These are phyloP conservation scores for Paralichthys olivaceus DNA, from an alignment of 2,113 vertebrate genomes.

Conservation along the genomic window DNA sequence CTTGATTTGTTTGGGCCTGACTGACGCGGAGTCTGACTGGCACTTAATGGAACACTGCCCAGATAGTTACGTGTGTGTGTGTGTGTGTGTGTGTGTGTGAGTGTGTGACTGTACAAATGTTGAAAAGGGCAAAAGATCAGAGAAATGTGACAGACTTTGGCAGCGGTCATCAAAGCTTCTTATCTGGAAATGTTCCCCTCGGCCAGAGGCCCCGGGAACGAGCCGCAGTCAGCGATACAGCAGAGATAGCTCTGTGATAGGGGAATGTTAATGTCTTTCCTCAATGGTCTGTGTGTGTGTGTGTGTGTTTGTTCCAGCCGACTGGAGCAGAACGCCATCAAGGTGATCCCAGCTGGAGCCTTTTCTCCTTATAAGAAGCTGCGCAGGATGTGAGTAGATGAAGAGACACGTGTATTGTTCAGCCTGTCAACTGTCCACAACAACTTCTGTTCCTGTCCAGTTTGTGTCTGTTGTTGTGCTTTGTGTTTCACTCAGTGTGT, in stretches of 20 bases:
- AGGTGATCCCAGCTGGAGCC: conserved; percentile 95
- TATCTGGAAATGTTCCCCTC: conserved; percentile 65
- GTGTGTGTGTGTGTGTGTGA: conserved; percentile 29
- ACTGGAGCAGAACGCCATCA: conserved; percentile 98
- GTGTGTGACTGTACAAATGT: conserved; percentile 19
- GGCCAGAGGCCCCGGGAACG: conserved; percentile 37
- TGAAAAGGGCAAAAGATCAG: conserved; percentile 63
- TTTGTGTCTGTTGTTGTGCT: conserved; percentile 21
- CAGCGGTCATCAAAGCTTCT: conserved; percentile 62
- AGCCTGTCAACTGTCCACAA: conserved; percentile 23
- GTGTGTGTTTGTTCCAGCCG: conserved; percentile 86
- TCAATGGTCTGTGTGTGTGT: conserved; percentile 65
- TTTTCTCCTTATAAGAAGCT: conserved; percentile 98
- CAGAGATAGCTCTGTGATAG: conserved; percentile 54
- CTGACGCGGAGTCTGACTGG: conserved; percentile 35
- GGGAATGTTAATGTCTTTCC: conserved; percentile 58
- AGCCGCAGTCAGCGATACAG: conserved; percentile 49
- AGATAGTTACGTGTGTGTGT: conserved; percentile 31
- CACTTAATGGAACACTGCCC: conserved; percentile 60
- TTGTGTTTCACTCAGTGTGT: conserved; percentile 11
- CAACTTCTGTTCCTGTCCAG: conserved; percentile 9
- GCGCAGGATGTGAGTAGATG: conserved; percentile 93
- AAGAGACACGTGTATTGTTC: conserved; percentile 42
- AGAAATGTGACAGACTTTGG: conserved; percentile 58
- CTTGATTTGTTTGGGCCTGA: conserved; percentile 28